Conservation (phyloP, 1,140 invertebrate genomes). For the Cheumatopsyche charites region DNA sequence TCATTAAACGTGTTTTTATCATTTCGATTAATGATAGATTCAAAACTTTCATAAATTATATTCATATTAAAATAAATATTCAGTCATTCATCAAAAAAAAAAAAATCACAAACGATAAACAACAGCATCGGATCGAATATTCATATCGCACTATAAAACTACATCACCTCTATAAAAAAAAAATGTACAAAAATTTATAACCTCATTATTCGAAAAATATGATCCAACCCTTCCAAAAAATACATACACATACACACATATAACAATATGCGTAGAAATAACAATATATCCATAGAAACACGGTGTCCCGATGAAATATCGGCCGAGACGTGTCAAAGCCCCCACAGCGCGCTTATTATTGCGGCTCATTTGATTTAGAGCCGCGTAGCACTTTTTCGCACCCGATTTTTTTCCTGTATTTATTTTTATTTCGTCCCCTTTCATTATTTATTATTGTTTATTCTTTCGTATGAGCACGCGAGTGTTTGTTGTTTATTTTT, state of each 20-base stretch:
- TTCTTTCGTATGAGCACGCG: neutral
- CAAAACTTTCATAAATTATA: too few relatives aligned
- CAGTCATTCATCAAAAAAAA: too few relatives aligned
- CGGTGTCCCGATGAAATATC: neutral
- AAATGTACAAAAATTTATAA: too few relatives aligned
- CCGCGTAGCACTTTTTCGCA: neutral
- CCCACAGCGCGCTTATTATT: neutral
- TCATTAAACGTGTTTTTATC: too few relatives aligned
- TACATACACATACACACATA: neutral
- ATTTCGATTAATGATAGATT: too few relatives aligned
- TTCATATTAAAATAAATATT: too few relatives aligned
- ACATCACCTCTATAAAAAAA: too few relatives aligned
- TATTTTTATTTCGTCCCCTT: neutral
- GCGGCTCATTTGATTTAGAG: slow-evolving; percentile 17
- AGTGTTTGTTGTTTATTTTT: neutral
- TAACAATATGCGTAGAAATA: neutral
- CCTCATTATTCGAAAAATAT: too few relatives aligned
- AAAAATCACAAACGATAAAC: too few relatives aligned
- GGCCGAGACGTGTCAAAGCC: neutral
- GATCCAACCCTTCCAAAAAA: neutral
- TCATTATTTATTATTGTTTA: slow-evolving; percentile 1
- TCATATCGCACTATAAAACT: too few relatives aligned
- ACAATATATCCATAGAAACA: slow-evolving; percentile 7
- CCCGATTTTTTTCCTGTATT: neutral
- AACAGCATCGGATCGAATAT: too few relatives aligned